Evolutionary conservation across 2,797 vertebrate genomes (phyloP).

Genomic region (Linurgus olivaceus): DNA sequence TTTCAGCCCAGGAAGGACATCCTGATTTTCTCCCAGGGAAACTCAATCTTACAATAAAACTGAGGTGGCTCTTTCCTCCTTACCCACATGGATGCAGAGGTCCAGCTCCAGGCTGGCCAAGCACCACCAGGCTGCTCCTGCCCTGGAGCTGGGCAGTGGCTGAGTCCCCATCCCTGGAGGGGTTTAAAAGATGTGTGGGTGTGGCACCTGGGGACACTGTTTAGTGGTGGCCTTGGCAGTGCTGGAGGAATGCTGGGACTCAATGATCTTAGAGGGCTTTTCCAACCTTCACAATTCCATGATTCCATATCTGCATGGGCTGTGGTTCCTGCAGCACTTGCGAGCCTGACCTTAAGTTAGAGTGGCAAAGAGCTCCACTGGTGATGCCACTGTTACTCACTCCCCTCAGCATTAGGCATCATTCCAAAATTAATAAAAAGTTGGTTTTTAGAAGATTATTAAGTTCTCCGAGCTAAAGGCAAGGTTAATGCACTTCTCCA

Average conservation of each 20-base stretch:
- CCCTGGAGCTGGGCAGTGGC: background rate
- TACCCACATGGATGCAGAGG: fast-evolving
- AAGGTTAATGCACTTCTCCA: slow-evolving; percentile 8
- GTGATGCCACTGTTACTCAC: background rate
- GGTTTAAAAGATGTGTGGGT: background rate
- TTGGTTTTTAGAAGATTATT: background rate
- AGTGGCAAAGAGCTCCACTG: background rate
- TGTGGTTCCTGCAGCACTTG: fast-evolving
- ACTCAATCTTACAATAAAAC: fast-evolving
- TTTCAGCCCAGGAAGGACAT: background rate
- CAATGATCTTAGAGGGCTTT: background rate
- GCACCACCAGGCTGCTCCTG: background rate
- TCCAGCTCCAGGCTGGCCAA: background rate
- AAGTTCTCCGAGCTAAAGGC: background rate
- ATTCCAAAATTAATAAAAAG: slow-evolving; percentile 21
- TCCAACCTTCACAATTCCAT: background rate
- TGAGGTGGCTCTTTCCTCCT: background rate
- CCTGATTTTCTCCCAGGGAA: background rate
- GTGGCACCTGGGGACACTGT: background rate
- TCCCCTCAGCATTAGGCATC: background rate
- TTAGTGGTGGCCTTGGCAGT: background rate
- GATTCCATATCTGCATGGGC: background rate
- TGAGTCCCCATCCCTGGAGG: background rate
- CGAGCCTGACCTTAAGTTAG: background rate
- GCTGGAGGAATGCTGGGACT: background rate